These are phyloP conservation scores for Monarcha castaneiventris DNA, from an alignment of 2,113 vertebrate genomes.

Conservation along the genomic window DNA sequence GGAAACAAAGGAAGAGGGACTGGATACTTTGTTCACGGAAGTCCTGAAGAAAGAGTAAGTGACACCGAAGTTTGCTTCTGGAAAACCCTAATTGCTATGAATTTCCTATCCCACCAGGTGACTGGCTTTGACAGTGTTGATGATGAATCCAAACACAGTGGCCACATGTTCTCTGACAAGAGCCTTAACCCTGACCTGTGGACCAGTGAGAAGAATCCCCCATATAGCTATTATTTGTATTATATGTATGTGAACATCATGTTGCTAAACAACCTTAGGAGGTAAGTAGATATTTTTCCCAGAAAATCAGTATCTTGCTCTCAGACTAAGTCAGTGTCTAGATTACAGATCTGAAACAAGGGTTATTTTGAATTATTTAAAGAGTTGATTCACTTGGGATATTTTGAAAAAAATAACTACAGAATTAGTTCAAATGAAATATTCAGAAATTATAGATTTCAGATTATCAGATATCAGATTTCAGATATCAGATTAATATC, in stretches of 20 bases:
- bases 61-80: not conserved
- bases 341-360: not conserved
- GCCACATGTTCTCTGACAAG: constrained; percentile 94
- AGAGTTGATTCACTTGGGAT: not conserved
- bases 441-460: not conserved
- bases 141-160: constrained; percentile 97
- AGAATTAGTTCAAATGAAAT: not conserved
- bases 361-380: not conserved
- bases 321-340: not conserved
- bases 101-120: constrained; percentile 74
- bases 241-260: constrained; percentile 99
- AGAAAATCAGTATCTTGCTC: not conserved
- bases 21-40: not conserved
- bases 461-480: too few species aligned
- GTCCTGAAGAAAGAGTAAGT: not conserved
- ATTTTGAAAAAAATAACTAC: not conserved
- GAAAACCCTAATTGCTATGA: not conserved
- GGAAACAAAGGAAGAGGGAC: not conserved
- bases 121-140: constrained; percentile 98
- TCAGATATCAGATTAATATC: not conserved
- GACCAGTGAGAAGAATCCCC: constrained; percentile 89
- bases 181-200: constrained; percentile 92
- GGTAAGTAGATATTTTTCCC: constrained; percentile 72
- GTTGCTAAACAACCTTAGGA: constrained; percentile 97
- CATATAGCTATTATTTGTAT: constrained; percentile 97